phyloP scores from a whole-genome alignment of 2,113 vertebrate species.

The Menura novaehollandiae region DNA sequence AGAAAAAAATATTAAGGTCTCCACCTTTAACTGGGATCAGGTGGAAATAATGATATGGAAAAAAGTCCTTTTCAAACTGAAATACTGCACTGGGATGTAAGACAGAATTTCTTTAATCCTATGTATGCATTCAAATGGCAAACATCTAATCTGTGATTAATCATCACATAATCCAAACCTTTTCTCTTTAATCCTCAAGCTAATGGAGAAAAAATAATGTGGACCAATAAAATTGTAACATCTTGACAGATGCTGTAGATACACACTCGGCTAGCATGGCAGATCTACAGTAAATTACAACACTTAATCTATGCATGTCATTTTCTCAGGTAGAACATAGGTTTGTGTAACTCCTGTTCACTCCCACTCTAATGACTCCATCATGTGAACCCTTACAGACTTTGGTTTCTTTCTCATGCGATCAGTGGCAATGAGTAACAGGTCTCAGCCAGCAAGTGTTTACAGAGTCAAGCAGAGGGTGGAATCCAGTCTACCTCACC shows the following conservation, averaged over 20 bases:
- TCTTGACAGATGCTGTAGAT: not conserved
- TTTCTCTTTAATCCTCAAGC: constrained; percentile 3
- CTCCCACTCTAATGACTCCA: not conserved
- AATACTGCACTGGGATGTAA: not conserved
- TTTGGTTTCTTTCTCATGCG: not conserved
- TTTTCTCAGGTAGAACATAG: constrained; percentile 3
- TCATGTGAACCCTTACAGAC: not conserved
- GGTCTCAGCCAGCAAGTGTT: not conserved
- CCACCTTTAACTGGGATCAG: not conserved
- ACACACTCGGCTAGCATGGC: not conserved
- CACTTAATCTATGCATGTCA: not conserved
- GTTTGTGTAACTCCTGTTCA: not conserved
- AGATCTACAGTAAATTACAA: not conserved
- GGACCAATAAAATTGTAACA: not conserved
- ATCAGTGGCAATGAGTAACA: constrained; percentile 1
- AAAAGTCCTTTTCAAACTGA: not conserved
- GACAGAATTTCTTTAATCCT: constrained; percentile 2
- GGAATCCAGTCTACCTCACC: not conserved
- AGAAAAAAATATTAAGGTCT: not conserved
- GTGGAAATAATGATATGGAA: constrained; percentile 10
- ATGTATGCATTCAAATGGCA: not conserved
- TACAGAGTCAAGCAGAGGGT: not conserved
- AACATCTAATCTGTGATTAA: constrained; percentile 36
- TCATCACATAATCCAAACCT: not conserved
- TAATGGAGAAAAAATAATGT: constrained; percentile 32